Base-by-base conservation (phyloP, 2,113 vertebrate species). In the Corythaixoides concolor region DNA sequence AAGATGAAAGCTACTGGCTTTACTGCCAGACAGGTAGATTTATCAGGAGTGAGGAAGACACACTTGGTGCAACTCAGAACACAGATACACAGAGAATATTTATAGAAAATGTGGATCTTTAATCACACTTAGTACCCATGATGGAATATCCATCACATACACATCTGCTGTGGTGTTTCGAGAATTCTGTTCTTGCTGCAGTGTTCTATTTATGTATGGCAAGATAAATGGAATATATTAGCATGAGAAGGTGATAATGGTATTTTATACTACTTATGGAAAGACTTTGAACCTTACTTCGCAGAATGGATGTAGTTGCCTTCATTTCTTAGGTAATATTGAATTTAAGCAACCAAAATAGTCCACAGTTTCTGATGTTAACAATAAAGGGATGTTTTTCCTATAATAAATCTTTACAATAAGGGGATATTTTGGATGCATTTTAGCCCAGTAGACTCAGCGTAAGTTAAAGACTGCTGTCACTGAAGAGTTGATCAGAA, bases 161-260 rank as follows among this genome's bases (percentile, higher is more conserved):
- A 81, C 24, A 89, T 81, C 93, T 78, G 90, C 76, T 64, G 39
- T 64, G 56, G 58, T 70, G 64, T 90, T 94, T 66, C 64, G 56
- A 92, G 56, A 86, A 78, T 72, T 92, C 83, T 86, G 37, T 70
- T 85, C 73, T 90, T 75, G 58, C 69, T 68, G 69, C 62, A 68
- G 43, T 50, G 43, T 59, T 90, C 70, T 74, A 62, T 77, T 88
- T 80, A 96, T 43, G 23, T 30, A 86, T 37, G 10, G 27, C 50
- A 88, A 89, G 58, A 76, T 67, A 93, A 66, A 96, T 8, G 20
- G 35, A 88, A 85, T 81, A 67, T 35, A 88, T 92, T 74, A 86
- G 30, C 58, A 90, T 9, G 20, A 60, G 33, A 81, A 59, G 32
- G 53, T 35, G 33, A 63, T 26, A 86, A 88, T 20, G 56, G 35